phyloP scores from a whole-genome alignment of 2,888 invertebrate species.

The Drosophila antonietae region DNA sequence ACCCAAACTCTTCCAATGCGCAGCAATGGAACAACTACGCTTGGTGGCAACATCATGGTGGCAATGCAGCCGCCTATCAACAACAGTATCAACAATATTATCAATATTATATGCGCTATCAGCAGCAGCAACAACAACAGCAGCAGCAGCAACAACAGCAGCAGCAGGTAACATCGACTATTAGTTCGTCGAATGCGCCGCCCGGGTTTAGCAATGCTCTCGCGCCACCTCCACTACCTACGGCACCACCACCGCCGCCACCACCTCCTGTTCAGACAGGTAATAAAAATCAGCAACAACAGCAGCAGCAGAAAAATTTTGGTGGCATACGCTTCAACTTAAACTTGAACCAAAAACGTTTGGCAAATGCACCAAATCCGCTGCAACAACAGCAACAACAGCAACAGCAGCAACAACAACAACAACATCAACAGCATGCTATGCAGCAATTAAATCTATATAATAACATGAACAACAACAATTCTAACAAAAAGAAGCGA shows the following conservation, averaged over 20 bases:
- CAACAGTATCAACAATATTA: slow-evolving; percentile 82
- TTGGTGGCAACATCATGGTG: slow-evolving; percentile 70
- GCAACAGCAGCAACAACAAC: slow-evolving; percentile 43
- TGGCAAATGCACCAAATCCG: slow-evolving; percentile 82
- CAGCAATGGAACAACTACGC: slow-evolving; percentile 71
- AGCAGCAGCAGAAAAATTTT: slow-evolving; percentile 82
- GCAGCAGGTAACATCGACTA: slow-evolving; percentile 72
- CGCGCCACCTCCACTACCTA: slow-evolving; percentile 86
- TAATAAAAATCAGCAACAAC: slow-evolving; percentile 42
- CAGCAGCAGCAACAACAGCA: slow-evolving; percentile 60
- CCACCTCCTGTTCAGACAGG: slow-evolving; percentile 80
- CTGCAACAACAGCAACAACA: slow-evolving; percentile 68
- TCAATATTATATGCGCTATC: slow-evolving; percentile 82
- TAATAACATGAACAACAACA: slow-evolving; percentile 48
- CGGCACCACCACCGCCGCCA: slow-evolving; percentile 85
- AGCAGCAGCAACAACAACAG: slow-evolving; percentile 62
- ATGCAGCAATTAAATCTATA: slow-evolving; percentile 51
- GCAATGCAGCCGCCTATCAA: slow-evolving; percentile 66
- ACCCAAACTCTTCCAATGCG: slow-evolving; percentile 51
- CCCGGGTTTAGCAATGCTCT: slow-evolving; percentile 85
- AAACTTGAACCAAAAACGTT: slow-evolving; percentile 84
- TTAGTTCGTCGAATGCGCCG: slow-evolving; percentile 84
- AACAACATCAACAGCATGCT: slow-evolving; percentile 24
- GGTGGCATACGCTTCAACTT: slow-evolving; percentile 86
- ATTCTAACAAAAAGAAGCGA: slow-evolving; percentile 88